These are phyloP conservation scores for Kryphioiulus occultus DNA, from an alignment of 2,888 invertebrate genomes.

Conservation along the genomic window DNA sequence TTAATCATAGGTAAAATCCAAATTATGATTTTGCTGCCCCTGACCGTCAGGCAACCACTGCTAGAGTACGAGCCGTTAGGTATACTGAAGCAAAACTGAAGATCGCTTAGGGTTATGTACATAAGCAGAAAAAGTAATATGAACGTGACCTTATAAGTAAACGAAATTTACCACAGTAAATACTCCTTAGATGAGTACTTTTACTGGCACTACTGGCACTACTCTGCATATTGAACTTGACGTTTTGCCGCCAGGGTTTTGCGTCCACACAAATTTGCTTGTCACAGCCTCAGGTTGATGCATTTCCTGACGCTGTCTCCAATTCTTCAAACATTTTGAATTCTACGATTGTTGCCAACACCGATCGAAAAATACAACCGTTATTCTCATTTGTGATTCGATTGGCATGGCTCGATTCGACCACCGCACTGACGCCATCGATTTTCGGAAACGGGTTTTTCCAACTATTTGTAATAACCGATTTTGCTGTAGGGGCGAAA, in stretches of 20 bases:
- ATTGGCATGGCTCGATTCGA: neutral
- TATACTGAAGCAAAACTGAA: too few relatives aligned
- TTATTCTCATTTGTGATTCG: conserved; percentile 20
- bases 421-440: neutral
- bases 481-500: neutral
- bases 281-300: neutral
- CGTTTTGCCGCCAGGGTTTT: neutral
- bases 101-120: neutral
- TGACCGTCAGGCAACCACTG: too few relatives aligned
- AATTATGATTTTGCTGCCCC: too few relatives aligned
- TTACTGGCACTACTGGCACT: too few relatives aligned
- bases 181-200: neutral
- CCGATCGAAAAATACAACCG: neutral
- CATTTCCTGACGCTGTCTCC: neutral
- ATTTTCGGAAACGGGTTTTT: neutral
- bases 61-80: too few relatives aligned
- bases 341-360: neutral
- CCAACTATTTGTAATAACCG: neutral
- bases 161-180: neutral
- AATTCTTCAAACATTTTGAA: neutral
- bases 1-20: too few relatives aligned
- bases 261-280: neutral
- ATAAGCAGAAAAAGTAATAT: neutral
- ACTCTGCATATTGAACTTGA: neutral
- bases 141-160: neutral